A percentile compares a stretch with the other conserved stretches of the same genome.
Conservation (phyloP, 1,140 invertebrate genomes). For the Tribolium castaneum region DNA sequence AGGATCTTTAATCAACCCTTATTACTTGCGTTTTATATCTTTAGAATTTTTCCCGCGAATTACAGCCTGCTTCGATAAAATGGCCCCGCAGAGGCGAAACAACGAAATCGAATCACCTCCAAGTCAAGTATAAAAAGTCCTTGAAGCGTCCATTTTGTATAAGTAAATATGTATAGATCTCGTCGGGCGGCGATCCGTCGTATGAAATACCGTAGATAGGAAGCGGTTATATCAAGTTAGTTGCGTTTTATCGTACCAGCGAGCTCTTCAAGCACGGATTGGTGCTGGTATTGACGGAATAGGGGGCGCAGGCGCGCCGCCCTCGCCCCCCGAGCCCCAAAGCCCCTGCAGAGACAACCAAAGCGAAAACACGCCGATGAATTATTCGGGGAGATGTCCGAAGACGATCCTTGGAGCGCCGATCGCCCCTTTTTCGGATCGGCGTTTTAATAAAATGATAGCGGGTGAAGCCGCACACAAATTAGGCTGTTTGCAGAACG, state of each 20-base stretch:
- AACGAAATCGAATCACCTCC: conserved; percentile 9
- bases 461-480: not conserved
- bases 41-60: not conserved
- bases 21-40: not conserved
- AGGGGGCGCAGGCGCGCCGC: conserved; percentile 34
- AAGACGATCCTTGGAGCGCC: not conserved
- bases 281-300: conserved; percentile 48
- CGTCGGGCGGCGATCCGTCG: conserved; percentile 16
- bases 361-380: conserved; percentile 9
- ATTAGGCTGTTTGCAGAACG: conserved; percentile 26
- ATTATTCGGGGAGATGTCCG: conserved; percentile 4
- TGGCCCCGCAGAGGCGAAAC: not conserved
- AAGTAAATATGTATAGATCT: conserved; percentile 17
- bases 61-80: conserved; percentile 1
- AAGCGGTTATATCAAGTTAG: conserved; percentile 32
- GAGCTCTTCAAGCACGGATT: conserved; percentile 44
- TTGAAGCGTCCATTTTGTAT: conserved; percentile 30
- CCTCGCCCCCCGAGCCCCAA: conserved; percentile 16
- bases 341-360: conserved; percentile 22
- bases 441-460: not conserved
- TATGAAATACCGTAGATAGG: conserved; percentile 32
- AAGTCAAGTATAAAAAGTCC: conserved; percentile 9
- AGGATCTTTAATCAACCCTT: not conserved
- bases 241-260: conserved; percentile 29
- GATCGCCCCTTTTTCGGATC: not conserved